Evolutionary conservation across 2,797 vertebrate species (phyloP).

Genomic region (Siniperca undulata): DNA sequence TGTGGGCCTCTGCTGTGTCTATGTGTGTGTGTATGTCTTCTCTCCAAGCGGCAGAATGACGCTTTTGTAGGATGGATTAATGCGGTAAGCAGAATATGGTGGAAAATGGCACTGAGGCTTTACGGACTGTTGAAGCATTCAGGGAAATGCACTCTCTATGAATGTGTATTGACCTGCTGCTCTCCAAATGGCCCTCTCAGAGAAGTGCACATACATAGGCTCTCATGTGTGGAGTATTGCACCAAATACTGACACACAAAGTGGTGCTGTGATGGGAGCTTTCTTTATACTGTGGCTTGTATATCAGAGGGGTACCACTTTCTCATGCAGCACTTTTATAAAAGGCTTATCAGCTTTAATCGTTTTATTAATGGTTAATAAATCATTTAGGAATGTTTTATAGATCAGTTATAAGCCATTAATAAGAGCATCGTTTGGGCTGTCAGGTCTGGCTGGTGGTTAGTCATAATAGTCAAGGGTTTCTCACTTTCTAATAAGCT

Average conservation of each 20-base stretch:
- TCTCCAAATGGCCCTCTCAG: constrained; percentile 76
- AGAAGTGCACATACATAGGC: constrained; percentile 58
- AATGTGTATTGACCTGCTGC: constrained; percentile 86
- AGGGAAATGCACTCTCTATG: constrained; percentile 82
- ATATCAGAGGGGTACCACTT: constrained; percentile 3
- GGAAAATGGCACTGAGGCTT: constrained; percentile 79
- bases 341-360: background rate
- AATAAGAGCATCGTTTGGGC: background rate
- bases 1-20: constrained; percentile 57
- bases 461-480: background rate
- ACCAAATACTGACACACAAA: constrained; percentile 64
- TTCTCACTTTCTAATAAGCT: background rate
- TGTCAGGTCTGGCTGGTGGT: background rate
- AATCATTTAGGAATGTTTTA: background rate
- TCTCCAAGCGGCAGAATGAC: constrained; percentile 76
- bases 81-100: constrained; percentile 79
- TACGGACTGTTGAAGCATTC: constrained; percentile 74
- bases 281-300: constrained; percentile 41
- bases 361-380: background rate
- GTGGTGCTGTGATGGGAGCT: constrained; percentile 34
- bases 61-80: constrained; percentile 85
- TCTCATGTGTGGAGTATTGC: constrained; percentile 65
- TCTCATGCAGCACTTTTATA: background rate
- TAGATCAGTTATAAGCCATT: background rate
- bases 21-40: constrained; percentile 53